Percentiles rank a stretch among this genome's conserved stretches.
phyloP scores from a whole-genome alignment of 2,888 invertebrate genomes.

The Ashinkailepas kermadecensis region DNA sequence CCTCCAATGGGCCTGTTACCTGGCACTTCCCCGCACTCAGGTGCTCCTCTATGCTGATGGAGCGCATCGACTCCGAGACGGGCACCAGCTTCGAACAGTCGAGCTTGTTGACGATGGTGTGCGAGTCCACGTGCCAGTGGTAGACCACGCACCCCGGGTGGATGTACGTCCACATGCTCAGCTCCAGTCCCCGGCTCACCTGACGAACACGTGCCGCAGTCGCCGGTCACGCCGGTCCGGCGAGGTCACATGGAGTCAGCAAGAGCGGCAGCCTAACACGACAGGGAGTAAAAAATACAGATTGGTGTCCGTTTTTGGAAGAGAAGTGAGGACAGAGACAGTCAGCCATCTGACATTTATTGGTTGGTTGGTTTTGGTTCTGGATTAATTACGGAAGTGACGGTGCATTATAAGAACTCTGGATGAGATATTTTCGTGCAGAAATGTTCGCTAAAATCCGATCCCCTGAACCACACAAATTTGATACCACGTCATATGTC shows the following conservation, averaged over 20 bases:
- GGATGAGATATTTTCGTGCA: too few relatives aligned
- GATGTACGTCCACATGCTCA: constrained; percentile 12
- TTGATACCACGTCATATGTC: too few relatives aligned
- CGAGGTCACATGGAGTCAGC: neutral
- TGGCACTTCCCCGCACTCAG: constrained; percentile 68
- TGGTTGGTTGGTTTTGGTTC: too few relatives aligned
- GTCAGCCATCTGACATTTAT: too few relatives aligned
- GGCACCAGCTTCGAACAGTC: constrained; percentile 89
- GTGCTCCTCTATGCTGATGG: constrained; percentile 81
- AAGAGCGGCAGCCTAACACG: neutral
- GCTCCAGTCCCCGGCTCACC: neutral
- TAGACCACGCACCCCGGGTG: constrained; percentile 69
- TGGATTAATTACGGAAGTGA: too few relatives aligned
- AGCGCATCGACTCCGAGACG: constrained; percentile 83
- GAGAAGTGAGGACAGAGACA: too few relatives aligned
- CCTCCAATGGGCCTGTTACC: constrained; percentile 42
- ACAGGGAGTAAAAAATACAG: too few relatives aligned
- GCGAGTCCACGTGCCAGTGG: constrained; percentile 68
- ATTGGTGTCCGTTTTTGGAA: too few relatives aligned
- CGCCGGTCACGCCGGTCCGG: too few relatives aligned
- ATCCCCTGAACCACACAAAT: too few relatives aligned
- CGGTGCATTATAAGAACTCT: too few relatives aligned
- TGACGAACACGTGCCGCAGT: neutral
- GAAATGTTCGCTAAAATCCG: too few relatives aligned
- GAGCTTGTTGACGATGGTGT: constrained; percentile 63